Evolutionary conservation across 2,797 vertebrate species (phyloP).

Genomic region (Lithobates sylvaticus): DNA sequence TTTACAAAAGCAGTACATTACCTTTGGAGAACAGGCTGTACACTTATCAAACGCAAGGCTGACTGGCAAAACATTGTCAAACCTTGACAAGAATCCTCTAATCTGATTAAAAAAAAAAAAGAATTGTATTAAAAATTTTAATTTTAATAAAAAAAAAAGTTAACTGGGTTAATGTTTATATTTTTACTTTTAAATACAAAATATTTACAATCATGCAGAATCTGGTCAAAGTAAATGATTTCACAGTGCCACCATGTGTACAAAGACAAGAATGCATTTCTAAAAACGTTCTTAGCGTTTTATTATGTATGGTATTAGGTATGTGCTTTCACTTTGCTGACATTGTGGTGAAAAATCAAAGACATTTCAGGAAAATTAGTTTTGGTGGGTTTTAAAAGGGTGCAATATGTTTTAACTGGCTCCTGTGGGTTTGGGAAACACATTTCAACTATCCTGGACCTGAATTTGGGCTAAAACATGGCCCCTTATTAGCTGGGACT

Average conservation of each 20-base stretch:
- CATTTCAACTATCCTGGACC: too few relatives aligned
- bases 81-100: conserved; percentile 95
- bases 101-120: conserved; percentile 78
- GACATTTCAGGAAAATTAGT: too few relatives aligned
- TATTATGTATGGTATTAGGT: too few relatives aligned
- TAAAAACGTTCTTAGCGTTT: neutral
- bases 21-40: conserved; percentile 94
- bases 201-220: neutral
- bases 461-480: too few relatives aligned
- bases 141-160: neutral
- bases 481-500: too few relatives aligned
- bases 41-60: conserved; percentile 98
- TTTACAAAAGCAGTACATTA: conserved; percentile 66
- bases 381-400: too few relatives aligned
- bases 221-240: neutral
- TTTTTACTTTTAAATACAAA: neutral
- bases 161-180: neutral
- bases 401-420: too few relatives aligned
- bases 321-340: too few relatives aligned
- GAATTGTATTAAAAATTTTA: neutral
- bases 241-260: conserved; percentile 74
- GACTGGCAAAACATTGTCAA: conserved; percentile 97
- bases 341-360: too few relatives aligned
- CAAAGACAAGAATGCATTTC: conserved; percentile 18
- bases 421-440: too few relatives aligned